Evolutionary conservation across 2,888 invertebrate species (phyloP), one percentile per base, ranked within the genome.

Genomic region (Pasiphila rectangulata): DNA sequence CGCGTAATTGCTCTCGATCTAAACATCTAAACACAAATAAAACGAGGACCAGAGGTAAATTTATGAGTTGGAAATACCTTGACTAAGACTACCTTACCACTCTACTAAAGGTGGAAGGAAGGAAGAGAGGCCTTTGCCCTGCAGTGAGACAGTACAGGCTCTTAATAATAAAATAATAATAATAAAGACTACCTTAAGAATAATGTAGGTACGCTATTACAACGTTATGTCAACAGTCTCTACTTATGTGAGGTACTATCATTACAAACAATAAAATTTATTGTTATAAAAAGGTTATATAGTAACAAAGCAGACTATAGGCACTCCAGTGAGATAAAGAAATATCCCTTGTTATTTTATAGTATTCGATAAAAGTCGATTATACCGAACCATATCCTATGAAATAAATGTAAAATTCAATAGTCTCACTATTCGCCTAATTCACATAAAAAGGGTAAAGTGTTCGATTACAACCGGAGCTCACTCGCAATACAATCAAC

Each of bases 401-500:
- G 21, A 41, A 19, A 34, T 52, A 46, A 46, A 54, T 50, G 40
- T 34, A 23, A 45, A 45, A 45, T 45, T 45, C 37, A 23, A 48
- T 37, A 50, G 41, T 41, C 36, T 36, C 40, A 56, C 47, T 54
- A 61, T 61, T 54, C 61, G 52, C 54, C 55, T 68, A 64, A 71
- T 72, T 59, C 71, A 55, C 60, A 72, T 71, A 75, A 79, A 76
- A 71, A 72, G 70, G 77, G 72, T 63, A 63, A 61, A 74, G 67
- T 68, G 73, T 81, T 78, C 78, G 75, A 80, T 82, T 77, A 66
- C 66, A 64, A 53, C 54, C 55, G 54, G 44, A 49, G 56, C 61
- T 65, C 59, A 58, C 56, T 68, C 69, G 72, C 82, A 82, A 86
- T 86, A 83, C 85, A 86, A 87, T 86, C 84, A 85, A 76, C 83